A percentile compares a stretch with the other conserved stretches of the same genome.
Evolutionary conservation across 1,140 invertebrate species (phyloP).

Genomic region (Geopemphigus sp.): DNA sequence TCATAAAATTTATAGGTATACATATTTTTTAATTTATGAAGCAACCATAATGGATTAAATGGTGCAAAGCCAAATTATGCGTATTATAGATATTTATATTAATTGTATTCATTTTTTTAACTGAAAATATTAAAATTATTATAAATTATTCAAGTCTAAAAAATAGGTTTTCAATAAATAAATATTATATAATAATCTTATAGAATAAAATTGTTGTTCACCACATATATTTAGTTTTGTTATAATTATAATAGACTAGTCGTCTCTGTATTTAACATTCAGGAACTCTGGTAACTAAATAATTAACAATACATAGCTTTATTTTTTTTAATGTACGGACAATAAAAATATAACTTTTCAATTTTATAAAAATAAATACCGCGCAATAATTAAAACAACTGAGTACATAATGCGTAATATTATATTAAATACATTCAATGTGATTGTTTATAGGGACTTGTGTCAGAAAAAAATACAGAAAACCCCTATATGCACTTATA

Average conservation of each 20-base stretch:
- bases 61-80: slow-evolving; percentile 23
- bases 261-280: slow-evolving; percentile 14
- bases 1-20: neutral
- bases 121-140: slow-evolving; percentile 3
- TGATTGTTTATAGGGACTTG: slow-evolving; percentile 41
- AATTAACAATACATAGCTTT: slow-evolving; percentile 40
- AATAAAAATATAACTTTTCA: slow-evolving; percentile 48
- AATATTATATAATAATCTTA: neutral
- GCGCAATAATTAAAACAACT: slow-evolving; percentile 26
- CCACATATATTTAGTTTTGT: neutral
- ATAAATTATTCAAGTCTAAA: neutral
- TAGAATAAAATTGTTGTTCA: slow-evolving; percentile 27
- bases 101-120: slow-evolving; percentile 12
- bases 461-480: slow-evolving; percentile 16
- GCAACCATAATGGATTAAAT: neutral
- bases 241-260: slow-evolving; percentile 17
- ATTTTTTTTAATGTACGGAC: slow-evolving; percentile 29
- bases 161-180: slow-evolving; percentile 6
- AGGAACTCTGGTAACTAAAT: slow-evolving; percentile 49
- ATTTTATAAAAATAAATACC: slow-evolving; percentile 45
- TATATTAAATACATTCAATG: slow-evolving; percentile 29
- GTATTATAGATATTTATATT: neutral
- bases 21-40: neutral
- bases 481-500: slow-evolving; percentile 33
- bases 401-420: neutral